Evolutionary conservation across 1,140 invertebrate species (phyloP), one percentile per base, ranked within the genome.

Genomic region (Aplysia californica): DNA sequence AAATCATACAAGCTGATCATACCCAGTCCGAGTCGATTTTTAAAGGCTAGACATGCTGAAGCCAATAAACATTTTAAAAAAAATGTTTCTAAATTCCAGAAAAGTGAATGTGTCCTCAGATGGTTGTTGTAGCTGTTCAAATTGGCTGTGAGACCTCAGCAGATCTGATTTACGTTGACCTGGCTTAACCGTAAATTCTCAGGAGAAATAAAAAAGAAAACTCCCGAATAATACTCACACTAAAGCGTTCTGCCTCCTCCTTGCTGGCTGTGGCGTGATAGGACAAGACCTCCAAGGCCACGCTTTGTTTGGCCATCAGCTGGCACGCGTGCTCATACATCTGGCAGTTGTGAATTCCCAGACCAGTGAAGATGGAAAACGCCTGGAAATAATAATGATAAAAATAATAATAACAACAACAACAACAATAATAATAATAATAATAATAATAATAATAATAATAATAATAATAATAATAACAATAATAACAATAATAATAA

Each of bases 291-390:
- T 98, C 97, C n/a, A 98, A 89, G 0, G 97, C 96, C 6, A 98
- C 96, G 90, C 96, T 96, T 87, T 98, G 97, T 85, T 97, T 98
- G 56, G 97, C 97, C 96, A 97, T 98, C 38, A 98, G 90, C 87
- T 96, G 80, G 73, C 85, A 87, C 0, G 87, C 86, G 76, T 89
- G 85, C 88, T 98, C 97, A 90, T 98, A 98, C 95, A 98, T 97
- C 88, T 97, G 96, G 0, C 96, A 98, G 87, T 98, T 98, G 89
- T 98, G 96, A 75, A 99, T 98, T 0, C 97, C 97, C 26, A 98
- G 92, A 1, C 97, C 97, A 87, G 96, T 98, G 88, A 98, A 99
- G 73, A 98, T 97, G n/a, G 97, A 97, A 88, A 98, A 98, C 1
- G 97, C 97, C 91, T 98, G 95, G 85, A 97, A 50, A 50, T n/a